phyloP scores from a whole-genome alignment of 2,797 vertebrate genomes.

The Myotis vivesi region DNA sequence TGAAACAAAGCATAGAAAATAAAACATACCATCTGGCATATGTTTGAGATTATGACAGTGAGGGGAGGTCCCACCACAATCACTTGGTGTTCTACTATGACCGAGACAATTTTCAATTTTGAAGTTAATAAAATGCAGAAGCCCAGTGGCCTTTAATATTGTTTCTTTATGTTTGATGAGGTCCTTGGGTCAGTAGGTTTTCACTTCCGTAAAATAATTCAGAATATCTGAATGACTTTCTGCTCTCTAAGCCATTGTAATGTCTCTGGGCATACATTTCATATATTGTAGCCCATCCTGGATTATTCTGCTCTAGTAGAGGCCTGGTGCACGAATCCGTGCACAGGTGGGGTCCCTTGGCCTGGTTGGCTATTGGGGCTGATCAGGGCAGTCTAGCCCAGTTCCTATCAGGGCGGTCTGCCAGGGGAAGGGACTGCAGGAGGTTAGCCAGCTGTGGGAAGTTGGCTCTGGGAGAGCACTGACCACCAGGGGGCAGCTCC shows the following conservation, averaged over 20 bases:
- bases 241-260: slow-evolving; percentile 2
- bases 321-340: neutral
- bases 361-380: no score
- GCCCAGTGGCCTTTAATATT: slow-evolving; percentile 34
- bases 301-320: neutral
- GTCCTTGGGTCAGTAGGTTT: slow-evolving; percentile 37
- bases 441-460: no score
- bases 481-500: no score
- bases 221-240: slow-evolving; percentile 33
- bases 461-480: no score
- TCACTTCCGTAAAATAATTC: neutral
- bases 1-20: slow-evolving; percentile 3
- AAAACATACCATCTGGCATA: neutral
- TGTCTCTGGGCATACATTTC: neutral
- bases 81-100: neutral
- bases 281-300: neutral
- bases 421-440: no score
- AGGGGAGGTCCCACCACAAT: neutral
- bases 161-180: slow-evolving; percentile 23
- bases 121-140: slow-evolving; percentile 60
- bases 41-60: neutral
- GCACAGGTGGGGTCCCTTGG: no score
- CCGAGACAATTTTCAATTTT: slow-evolving; percentile 44
- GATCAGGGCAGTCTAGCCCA: no score
- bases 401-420: no score